phyloP scores from a whole-genome alignment of 2,888 invertebrate genomes.

The Julus scandinavius region DNA sequence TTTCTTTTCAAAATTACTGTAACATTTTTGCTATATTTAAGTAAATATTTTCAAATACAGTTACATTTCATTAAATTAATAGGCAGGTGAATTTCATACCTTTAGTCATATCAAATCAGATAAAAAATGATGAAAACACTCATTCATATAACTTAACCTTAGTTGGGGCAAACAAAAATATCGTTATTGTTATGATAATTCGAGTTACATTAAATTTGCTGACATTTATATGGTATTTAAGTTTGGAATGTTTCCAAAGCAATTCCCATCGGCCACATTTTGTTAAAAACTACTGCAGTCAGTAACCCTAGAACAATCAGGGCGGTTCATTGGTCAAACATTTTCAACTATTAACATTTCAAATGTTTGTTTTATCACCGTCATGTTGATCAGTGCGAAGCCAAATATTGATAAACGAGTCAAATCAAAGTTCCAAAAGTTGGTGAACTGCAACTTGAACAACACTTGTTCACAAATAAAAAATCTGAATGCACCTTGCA shows the following conservation, averaged over 20 bases:
- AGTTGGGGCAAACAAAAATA: not conserved
- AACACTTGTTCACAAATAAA: no score
- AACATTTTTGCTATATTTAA: no score
- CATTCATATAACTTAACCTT: not conserved
- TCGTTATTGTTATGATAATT: not conserved
- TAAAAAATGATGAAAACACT: not conserved
- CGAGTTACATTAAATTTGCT: not conserved
- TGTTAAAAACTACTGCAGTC: not conserved
- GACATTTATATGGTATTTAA: not conserved
- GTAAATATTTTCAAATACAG: no score
- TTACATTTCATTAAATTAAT: no score
- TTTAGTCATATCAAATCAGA: no score
- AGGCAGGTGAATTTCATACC: no score
- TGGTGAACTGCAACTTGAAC: no score
- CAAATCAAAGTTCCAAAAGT: no score
- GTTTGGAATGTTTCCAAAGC: not conserved
- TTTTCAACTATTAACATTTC: not conserved
- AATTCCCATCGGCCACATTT: not conserved
- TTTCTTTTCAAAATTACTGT: not conserved
- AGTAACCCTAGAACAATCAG: not conserved
- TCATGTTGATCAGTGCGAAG: no score
- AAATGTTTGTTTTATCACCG: no score
- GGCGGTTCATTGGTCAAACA: not conserved
- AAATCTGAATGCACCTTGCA: no score
- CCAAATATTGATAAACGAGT: no score